Conservation (phyloP, 2,797 vertebrate species). For the Scolopax rusticola region DNA sequence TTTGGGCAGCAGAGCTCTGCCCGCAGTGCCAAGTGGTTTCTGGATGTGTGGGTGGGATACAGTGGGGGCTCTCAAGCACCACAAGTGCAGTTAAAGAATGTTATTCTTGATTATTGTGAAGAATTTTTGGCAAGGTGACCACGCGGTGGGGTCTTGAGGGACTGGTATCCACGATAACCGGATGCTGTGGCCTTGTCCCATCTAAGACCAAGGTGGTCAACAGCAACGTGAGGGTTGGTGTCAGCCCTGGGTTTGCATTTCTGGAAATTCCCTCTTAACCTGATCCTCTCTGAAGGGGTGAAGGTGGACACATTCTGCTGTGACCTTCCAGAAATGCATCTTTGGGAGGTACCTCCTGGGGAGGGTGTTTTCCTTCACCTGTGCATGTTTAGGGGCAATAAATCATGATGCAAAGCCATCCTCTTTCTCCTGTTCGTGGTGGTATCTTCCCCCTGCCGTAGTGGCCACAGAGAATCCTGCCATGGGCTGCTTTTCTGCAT, state of each 20-base stretch:
- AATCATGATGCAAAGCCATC: background rate
- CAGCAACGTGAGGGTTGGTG: background rate
- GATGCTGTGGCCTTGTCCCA: background rate
- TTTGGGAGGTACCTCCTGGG: background rate
- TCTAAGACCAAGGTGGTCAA: background rate
- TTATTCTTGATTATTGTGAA: background rate
- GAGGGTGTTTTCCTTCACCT: background rate
- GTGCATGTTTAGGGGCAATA: background rate
- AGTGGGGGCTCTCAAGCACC: background rate
- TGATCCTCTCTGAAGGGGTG: background rate
- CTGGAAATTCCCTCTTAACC: constrained; percentile 36
- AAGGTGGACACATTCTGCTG: background rate
- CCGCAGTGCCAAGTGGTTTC: fast-evolving
- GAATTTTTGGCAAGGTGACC: background rate
- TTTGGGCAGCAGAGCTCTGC: background rate
- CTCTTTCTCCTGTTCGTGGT: background rate
- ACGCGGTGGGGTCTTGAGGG: background rate
- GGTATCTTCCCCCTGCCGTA: background rate
- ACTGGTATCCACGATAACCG: background rate
- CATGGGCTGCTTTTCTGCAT: constrained; percentile 50
- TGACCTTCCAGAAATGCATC: constrained; percentile 44
- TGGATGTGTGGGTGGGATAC: background rate
- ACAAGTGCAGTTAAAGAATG: background rate
- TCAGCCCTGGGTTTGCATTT: constrained; percentile 34
- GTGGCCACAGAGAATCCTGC: background rate